These are phyloP conservation scores for Zeugodacus cucurbitae DNA, from an alignment of 1,140 invertebrate genomes.

Conservation along the genomic window DNA sequence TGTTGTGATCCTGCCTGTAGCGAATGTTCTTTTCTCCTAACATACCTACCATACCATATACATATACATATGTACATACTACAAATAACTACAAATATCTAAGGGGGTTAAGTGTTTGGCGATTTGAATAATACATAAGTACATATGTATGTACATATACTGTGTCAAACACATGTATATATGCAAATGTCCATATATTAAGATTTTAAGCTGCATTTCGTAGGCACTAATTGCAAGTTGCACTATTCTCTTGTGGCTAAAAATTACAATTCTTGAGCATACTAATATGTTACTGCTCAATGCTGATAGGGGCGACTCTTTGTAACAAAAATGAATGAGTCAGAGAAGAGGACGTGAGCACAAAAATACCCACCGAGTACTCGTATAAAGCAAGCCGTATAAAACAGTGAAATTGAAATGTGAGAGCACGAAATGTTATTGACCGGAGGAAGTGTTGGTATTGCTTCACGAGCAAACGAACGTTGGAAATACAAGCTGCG, in stretches of 20 bases:
- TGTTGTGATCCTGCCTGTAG: too few relatives aligned
- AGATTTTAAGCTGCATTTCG: too few relatives aligned
- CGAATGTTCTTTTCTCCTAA: too few relatives aligned
- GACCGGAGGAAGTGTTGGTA: conserved; percentile 7
- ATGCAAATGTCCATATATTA: neutral
- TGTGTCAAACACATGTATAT: too few relatives aligned
- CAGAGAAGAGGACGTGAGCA: neutral
- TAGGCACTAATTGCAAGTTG: neutral
- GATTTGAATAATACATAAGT: neutral
- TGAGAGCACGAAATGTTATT: conserved; percentile 28
- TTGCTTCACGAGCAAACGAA: conserved; percentile 20
- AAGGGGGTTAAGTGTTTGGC: too few relatives aligned
- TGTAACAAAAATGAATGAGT: neutral
- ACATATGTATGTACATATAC: neutral
- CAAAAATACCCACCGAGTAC: neutral
- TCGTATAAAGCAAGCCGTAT: neutral
- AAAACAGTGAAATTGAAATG: conserved; percentile 14
- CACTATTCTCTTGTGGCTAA: neutral
- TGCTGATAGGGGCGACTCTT: neutral
- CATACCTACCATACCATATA: too few relatives aligned
- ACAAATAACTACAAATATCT: too few relatives aligned
- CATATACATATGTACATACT: too few relatives aligned
- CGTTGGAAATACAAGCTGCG: neutral
- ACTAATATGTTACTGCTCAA: neutral
- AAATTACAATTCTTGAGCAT: neutral